phyloP scores from a whole-genome alignment of 2,888 invertebrate genomes.

The Dusona sp. region DNA sequence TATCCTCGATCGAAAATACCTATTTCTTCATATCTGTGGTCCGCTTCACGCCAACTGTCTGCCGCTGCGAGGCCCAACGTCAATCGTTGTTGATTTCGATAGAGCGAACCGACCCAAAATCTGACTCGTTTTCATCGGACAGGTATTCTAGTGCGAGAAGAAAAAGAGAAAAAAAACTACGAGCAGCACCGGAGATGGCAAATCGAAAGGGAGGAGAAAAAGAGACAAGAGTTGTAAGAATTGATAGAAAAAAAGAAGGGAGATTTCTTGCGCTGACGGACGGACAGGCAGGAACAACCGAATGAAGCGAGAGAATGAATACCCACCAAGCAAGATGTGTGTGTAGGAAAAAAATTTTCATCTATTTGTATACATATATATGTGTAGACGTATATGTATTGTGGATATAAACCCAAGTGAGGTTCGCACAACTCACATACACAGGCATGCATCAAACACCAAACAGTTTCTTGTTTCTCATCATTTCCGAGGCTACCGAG shows the following conservation, averaged over 20 bases:
- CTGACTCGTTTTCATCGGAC: slow-evolving; percentile 78
- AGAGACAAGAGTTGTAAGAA: slow-evolving; percentile 62
- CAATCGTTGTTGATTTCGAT: slow-evolving; percentile 67
- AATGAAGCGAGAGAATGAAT: slow-evolving; percentile 66
- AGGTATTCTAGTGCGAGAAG: slow-evolving; percentile 79
- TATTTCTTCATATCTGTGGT: slow-evolving; percentile 25
- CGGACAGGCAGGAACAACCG: slow-evolving; percentile 71
- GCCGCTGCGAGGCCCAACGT: slow-evolving; percentile 49
- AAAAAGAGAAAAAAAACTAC: slow-evolving; percentile 46
- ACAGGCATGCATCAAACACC: slow-evolving; percentile 31
- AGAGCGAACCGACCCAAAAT: slow-evolving; percentile 57
- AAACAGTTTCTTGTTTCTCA: slow-evolving; percentile 79
- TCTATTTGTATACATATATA: not conserved
- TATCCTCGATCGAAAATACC: slow-evolving; percentile 51
- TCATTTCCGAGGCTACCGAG: slow-evolving; percentile 69
- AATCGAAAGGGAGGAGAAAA: slow-evolving; percentile 33
- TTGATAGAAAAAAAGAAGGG: slow-evolving; percentile 63
- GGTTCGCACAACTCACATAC: slow-evolving; percentile 13
- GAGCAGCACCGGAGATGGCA: slow-evolving; percentile 17
- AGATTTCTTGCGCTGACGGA: slow-evolving; percentile 73
- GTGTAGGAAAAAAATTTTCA: slow-evolving; percentile 2
- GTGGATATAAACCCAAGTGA: slow-evolving; percentile 8
- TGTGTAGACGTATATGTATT: not conserved
- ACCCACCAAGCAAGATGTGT: slow-evolving; percentile 9
- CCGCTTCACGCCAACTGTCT: slow-evolving; percentile 64